Evolutionary conservation across 2,113 vertebrate species (phyloP).

Genomic region (Nanorana parkeri): DNA sequence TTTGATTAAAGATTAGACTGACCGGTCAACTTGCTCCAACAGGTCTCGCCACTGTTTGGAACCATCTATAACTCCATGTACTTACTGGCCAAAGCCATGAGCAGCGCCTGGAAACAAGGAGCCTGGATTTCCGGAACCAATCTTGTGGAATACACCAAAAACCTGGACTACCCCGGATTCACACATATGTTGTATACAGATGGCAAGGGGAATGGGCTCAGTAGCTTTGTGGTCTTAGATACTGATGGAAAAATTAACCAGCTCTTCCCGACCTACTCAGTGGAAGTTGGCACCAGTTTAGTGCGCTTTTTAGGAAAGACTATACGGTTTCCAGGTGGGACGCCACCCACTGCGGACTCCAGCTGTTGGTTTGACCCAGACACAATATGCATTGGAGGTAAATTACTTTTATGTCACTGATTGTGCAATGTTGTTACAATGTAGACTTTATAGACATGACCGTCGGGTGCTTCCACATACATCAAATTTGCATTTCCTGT

Average conservation of each 20-base stretch:
- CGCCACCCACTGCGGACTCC: conserved; percentile 76
- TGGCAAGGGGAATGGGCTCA: conserved; percentile 71
- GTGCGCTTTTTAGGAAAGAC: conserved; percentile 71
- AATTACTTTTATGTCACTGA: conserved; percentile 6
- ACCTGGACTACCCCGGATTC: conserved; percentile 83
- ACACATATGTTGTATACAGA: conserved; percentile 79
- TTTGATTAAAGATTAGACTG: too few relatives aligned
- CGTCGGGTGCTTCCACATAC: too few relatives aligned
- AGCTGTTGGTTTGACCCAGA: conserved; percentile 87
- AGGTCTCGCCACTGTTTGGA: conserved; percentile 90
- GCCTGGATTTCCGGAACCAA: conserved; percentile 68
- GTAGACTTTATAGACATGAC: too few relatives aligned
- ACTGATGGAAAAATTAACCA: conserved; percentile 73
- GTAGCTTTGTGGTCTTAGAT: conserved; percentile 83
- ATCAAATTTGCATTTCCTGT: too few relatives aligned
- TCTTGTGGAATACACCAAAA: conserved; percentile 75
- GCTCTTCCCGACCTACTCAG: conserved; percentile 77
- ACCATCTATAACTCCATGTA: conserved; percentile 90
- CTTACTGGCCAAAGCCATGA: conserved; percentile 81
- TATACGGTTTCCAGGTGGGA: conserved; percentile 81
- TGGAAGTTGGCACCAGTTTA: conserved; percentile 71
- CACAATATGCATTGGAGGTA: conserved; percentile 82
- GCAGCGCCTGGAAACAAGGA: conserved; percentile 71
- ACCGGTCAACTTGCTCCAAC: conserved; percentile 37
- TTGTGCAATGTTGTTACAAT: too few relatives aligned